Conservation (phyloP, 2,888 invertebrate species). For the Notodonta dromedarius region DNA sequence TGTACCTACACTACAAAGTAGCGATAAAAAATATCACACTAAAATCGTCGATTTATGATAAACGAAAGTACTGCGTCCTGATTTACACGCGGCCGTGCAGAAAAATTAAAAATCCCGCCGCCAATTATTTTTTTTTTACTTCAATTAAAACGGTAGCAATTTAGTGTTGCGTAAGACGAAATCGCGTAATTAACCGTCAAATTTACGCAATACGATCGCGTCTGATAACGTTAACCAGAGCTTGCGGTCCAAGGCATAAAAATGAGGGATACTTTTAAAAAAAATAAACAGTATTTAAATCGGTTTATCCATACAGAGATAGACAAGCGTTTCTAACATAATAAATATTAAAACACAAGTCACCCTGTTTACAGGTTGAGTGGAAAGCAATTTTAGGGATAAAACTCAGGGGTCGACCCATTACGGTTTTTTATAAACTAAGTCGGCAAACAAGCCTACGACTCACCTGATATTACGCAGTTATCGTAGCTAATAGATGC, state of each 20-base stretch:
- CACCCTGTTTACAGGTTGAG: too few relatives aligned
- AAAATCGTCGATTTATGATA: slow-evolving; percentile 59
- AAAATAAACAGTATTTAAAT: too few relatives aligned
- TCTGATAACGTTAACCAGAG: slow-evolving; percentile 46
- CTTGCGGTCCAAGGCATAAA: slow-evolving; percentile 16
- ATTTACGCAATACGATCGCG: slow-evolving; percentile 72
- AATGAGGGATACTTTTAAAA: background rate
- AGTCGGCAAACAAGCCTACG: too few relatives aligned
- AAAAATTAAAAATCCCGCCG: slow-evolving; percentile 40
- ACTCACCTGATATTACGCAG: too few relatives aligned
- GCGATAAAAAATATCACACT: slow-evolving; percentile 40
- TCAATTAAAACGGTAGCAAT: slow-evolving; percentile 73
- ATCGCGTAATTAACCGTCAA: slow-evolving; percentile 63
- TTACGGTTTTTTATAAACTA: too few relatives aligned
- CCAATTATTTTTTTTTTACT: slow-evolving; percentile 61
- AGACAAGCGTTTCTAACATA: background rate
- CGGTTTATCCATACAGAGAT: background rate
- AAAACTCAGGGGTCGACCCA: too few relatives aligned
- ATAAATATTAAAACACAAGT: too few relatives aligned
- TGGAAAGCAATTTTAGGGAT: too few relatives aligned
- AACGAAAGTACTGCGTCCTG: slow-evolving; percentile 54
- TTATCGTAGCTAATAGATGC: too few relatives aligned
- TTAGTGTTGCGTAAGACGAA: slow-evolving; percentile 58
- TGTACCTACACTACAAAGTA: background rate
- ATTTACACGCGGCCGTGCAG: slow-evolving; percentile 52